These are phyloP conservation scores for Pachliopta kotzebuea DNA, from an alignment of 2,888 invertebrate genomes.

Conservation along the genomic window DNA sequence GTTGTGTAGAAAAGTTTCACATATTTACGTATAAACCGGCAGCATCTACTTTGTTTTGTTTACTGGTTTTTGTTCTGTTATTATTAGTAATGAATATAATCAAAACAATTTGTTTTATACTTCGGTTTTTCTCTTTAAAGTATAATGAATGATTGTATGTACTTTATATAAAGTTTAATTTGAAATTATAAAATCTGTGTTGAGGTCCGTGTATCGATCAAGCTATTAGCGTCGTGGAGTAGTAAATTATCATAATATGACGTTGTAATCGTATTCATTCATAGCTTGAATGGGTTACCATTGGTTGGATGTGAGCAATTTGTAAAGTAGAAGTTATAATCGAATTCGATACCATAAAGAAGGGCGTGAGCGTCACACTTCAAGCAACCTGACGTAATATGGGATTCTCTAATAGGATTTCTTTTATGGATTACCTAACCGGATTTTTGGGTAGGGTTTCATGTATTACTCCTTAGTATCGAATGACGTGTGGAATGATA, in stretches of 20 bases:
- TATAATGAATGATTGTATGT: no score
- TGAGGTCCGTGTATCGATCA: neutral
- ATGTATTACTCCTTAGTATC: slow-evolving; percentile 4
- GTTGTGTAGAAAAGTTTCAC: neutral
- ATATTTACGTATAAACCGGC: neutral
- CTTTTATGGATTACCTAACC: slow-evolving; percentile 23
- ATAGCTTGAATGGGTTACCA: slow-evolving; percentile 2
- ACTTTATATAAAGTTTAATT: neutral
- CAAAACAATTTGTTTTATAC: neutral
- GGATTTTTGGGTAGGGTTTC: slow-evolving; percentile 27
- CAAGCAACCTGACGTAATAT: slow-evolving; percentile 25
- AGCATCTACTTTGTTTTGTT: no score
- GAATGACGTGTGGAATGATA: neutral
- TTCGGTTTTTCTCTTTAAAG: no score
- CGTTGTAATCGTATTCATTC: slow-evolving; percentile 9
- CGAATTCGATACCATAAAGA: slow-evolving; percentile 6
- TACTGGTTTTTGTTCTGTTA: neutral
- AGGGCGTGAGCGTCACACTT: slow-evolving; percentile 15
- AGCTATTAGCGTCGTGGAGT: neutral
- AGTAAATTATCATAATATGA: neutral
- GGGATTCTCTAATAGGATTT: slow-evolving; percentile 25
- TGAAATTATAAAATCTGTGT: neutral
- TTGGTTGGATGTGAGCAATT: slow-evolving; percentile 3
- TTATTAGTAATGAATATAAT: neutral
- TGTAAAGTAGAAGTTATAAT: slow-evolving; percentile 9